Evolutionary conservation across 2,797 vertebrate species (phyloP).

Genomic region (Anniella stebbinsi): DNA sequence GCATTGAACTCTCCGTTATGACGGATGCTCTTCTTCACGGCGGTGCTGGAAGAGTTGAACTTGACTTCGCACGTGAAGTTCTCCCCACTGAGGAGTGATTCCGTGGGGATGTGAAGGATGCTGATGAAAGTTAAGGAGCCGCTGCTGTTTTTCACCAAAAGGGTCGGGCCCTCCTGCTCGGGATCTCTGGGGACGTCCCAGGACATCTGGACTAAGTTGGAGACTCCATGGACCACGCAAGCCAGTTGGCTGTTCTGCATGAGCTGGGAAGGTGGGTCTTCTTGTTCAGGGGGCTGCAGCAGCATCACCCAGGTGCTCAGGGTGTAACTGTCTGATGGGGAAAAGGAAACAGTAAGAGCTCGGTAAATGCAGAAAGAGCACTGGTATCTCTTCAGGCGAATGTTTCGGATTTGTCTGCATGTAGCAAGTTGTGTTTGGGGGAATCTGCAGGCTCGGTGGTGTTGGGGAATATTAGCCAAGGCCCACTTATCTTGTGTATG

Average conservation of each 20-base stretch:
- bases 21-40: neutral
- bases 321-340: constrained; percentile 33
- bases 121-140: neutral
- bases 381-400: too few species aligned
- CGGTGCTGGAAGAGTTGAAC: constrained; percentile 19
- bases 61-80: neutral
- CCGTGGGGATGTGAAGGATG: neutral
- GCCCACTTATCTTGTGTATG: too few species aligned
- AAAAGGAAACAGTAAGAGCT: neutral
- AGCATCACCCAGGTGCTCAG: neutral
- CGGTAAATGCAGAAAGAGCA: neutral
- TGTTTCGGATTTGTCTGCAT: neutral
- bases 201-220: constrained; percentile 10
- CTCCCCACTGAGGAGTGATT: neutral
- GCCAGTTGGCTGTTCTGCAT: neutral
- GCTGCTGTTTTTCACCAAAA: neutral
- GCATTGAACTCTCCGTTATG: neutral
- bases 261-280: neutral
- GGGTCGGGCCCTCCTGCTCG: neutral
- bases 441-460: too few species aligned
- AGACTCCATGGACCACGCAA: constrained; percentile 17
- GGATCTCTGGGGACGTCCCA: neutral
- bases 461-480: too few species aligned
- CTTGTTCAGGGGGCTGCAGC: neutral
- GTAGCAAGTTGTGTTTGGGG: neutral